Evolutionary conservation across 1,140 invertebrate genomes (phyloP), one percentile per base, ranked within the genome.

Genomic region (Melipona quadrifasciata): DNA sequence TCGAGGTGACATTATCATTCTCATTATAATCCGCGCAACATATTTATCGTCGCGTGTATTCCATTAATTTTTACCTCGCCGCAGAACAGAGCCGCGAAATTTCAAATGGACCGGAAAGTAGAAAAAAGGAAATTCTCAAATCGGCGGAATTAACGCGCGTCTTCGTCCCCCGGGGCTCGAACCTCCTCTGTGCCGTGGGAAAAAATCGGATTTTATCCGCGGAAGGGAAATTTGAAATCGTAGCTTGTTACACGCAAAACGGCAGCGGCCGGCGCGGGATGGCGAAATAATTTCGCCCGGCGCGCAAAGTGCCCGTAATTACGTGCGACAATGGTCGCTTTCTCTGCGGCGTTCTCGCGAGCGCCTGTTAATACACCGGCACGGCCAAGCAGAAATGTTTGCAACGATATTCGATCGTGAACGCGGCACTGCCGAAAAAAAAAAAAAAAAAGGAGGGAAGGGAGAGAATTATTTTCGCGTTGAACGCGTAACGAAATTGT

Each of bases 401-500:
- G 53, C 53, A 61, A n/a, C 64, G 73, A 82, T 77, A 76, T 77
- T 75, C 80, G 14, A 8, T 47, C 31, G 16, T 31, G 65, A 34
- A 12, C 53, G 2, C 47, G 12, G 39, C 8, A 19, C 17, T 8
- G 31, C 6, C 4, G 64, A 47, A 34, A n/a, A 47, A 57, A 17
- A 57, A 27, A 51, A 27, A 53, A 19, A 24, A 21, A 39, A 14
- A 24, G 55, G 27, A 47, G 24, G 53, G 65, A 51, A 77, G 51
- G 55, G 53, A 24, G 39, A 27, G 47, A 73, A 81, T 74, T 74
- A 81, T 39, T 34, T 61, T 81, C 70, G 21, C 68, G 80, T 81
- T 53, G 79, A 72, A 57, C 68, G 68, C n/a, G 68, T 72, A 81
- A 81, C 79, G 27, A 73, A 73, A 81, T 64, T 81, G 79, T 81